Evolutionary conservation across 2,113 vertebrate species (phyloP), one percentile per base, ranked within the genome.

Genomic region (Indicator maculatus): DNA sequence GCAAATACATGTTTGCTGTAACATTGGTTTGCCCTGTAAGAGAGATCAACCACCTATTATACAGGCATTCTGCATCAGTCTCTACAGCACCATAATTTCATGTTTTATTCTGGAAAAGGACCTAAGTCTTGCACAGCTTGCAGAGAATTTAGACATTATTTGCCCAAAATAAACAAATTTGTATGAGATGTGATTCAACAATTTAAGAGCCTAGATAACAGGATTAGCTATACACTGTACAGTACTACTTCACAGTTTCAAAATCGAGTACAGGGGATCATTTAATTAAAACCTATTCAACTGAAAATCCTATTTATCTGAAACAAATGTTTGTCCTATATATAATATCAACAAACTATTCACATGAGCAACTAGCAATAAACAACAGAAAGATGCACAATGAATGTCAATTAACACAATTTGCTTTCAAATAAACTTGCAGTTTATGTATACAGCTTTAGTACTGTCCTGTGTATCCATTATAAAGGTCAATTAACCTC

Each of bases 251-350:
- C 79, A 84, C 28, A 77, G 55, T 88, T 96, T 97, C 61, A 90
- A 95, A 97, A 96, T 56, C 59, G 96, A 94, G 61, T 89, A 93
- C 53, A 94, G 95, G 74, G 88, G 53, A 76, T 96, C 96, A 88
- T 96, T 96, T 97, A 97, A 98, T 98, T 98, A 98, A 98, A 98
- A 98, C 91, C 73, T 97, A 97, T 90, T 96, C 97, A 98, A 96
- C 93, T 97, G 97, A 98, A 97, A 97, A 96, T 31, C 93, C 89
- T 94, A 96, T 97, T 97, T 98, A 97, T 97, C 94, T 93, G 97
- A 97, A 97, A 97, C 92, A 97, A 97, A 97, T 97, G 96, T 97
- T 97, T 97, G 86, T 95, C 90, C 88, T 96, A 95, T 97, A 85
- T 93, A 93, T 90, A 97, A 91, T 93, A 97, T 97, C 96, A 98